Percentiles rank a stretch among this genome's conserved stretches.
phyloP scores from a whole-genome alignment of 2,888 invertebrate genomes.

The Iselma pallidipennis region DNA sequence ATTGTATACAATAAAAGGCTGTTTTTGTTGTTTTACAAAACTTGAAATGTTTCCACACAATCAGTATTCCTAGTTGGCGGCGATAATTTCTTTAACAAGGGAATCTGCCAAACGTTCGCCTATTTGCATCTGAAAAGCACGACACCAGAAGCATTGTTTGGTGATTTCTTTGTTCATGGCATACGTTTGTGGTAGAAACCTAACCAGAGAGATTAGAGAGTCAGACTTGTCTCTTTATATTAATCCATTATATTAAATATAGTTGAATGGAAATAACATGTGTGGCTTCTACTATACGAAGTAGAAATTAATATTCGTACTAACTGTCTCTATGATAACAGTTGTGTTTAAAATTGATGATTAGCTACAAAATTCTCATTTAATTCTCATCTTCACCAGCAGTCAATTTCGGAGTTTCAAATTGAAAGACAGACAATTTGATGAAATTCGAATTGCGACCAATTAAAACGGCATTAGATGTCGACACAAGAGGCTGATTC shows the following conservation, averaged over 20 bases:
- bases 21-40: no score
- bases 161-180: slow-evolving; percentile 18
- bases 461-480: slow-evolving; percentile 9
- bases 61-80: not conserved
- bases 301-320: not conserved
- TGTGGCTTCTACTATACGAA: slow-evolving; percentile 11
- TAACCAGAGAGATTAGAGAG: slow-evolving; percentile 25
- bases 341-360: not conserved
- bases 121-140: slow-evolving; percentile 26
- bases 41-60: not conserved
- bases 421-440: not conserved
- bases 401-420: not conserved
- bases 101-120: slow-evolving; percentile 24
- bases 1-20: no score
- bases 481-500: not conserved
- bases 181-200: slow-evolving; percentile 20
- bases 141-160: slow-evolving; percentile 16
- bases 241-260: slow-evolving; percentile 23
- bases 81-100: slow-evolving; percentile 23
- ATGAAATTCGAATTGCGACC: slow-evolving; percentile 10
- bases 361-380: not conserved
- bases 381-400: not conserved
- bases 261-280: slow-evolving; percentile 17
- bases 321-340: no score
- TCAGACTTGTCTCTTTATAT: slow-evolving; percentile 12